A percentile compares a stretch with the other conserved stretches of the same genome.
Conservation (phyloP, 2,797 vertebrate species). For the Geotrypetes seraphini region DNA sequence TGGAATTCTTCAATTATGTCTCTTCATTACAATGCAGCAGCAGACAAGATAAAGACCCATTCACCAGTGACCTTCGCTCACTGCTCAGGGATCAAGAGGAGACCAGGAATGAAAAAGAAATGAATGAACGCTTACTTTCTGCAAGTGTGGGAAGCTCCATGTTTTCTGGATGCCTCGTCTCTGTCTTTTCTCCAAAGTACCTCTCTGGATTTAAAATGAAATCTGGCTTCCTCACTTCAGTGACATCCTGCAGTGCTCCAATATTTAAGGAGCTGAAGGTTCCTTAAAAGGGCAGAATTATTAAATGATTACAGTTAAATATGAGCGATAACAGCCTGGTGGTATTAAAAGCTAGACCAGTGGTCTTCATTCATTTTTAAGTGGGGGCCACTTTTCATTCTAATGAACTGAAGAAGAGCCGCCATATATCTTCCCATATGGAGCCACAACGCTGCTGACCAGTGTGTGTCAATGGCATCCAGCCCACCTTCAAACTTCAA, state of each 20-base stretch:
- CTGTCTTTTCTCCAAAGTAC: constrained; percentile 32
- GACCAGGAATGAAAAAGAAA: constrained; percentile 18
- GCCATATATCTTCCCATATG: too few relatives aligned
- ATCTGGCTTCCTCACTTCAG: constrained; percentile 26
- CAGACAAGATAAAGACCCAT: constrained; percentile 24
- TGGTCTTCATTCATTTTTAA: too few relatives aligned
- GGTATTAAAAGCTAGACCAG: too few relatives aligned
- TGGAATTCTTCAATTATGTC: too few relatives aligned
- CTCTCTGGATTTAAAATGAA: constrained; percentile 44
- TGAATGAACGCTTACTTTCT: constrained; percentile 43
- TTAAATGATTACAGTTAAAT: too few relatives aligned
- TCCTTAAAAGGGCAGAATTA: too few relatives aligned
- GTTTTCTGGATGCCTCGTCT: constrained; percentile 13
- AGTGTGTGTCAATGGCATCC: too few relatives aligned
- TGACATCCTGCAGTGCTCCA: constrained; percentile 29
- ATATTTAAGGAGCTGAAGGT: constrained; percentile 35
- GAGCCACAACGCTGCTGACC: too few relatives aligned
- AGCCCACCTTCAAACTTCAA: too few relatives aligned
- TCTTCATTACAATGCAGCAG: constrained; percentile 26
- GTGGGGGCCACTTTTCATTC: too few relatives aligned
- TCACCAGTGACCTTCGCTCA: constrained; percentile 24
- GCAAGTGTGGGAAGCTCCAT: constrained; percentile 21
- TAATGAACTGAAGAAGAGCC: too few relatives aligned
- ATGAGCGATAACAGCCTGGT: too few relatives aligned
- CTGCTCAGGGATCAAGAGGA: constrained; percentile 10